Evolutionary conservation across 2,888 invertebrate genomes (phyloP).

Genomic region (Ophonus ardosiacus): DNA sequence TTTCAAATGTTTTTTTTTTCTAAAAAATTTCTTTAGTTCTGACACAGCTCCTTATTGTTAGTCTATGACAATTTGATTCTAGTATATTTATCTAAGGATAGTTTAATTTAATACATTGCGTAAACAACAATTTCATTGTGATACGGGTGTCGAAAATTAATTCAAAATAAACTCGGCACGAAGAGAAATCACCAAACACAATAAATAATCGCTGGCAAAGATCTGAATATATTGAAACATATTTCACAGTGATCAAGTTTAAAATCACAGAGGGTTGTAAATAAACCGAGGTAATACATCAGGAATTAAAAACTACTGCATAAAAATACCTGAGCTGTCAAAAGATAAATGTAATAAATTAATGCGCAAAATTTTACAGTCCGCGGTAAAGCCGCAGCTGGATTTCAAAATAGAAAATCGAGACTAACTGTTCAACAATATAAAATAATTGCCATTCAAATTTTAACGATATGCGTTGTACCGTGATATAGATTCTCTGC

Average conservation of each 20-base stretch:
- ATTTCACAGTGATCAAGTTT: conserved; percentile 33
- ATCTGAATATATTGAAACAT: conserved; percentile 5
- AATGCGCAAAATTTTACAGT: conserved; percentile 28
- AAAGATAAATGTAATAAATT: conserved; percentile 45
- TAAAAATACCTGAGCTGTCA: conserved; percentile 40
- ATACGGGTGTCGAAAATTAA: too few relatives aligned
- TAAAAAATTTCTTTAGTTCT: too few relatives aligned
- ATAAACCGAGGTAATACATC: conserved; percentile 25
- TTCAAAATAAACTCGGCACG: too few relatives aligned
- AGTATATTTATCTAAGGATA: too few relatives aligned
- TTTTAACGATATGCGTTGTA: conserved; percentile 49
- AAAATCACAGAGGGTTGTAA: conserved; percentile 14
- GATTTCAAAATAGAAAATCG: conserved; percentile 26
- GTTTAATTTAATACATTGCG: too few relatives aligned
- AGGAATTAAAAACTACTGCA: conserved; percentile 20
- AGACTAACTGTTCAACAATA: conserved; percentile 48
- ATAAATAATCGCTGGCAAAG: not conserved
- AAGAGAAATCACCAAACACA: not conserved
- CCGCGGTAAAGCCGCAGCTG: not conserved
- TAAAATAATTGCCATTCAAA: conserved; percentile 59
- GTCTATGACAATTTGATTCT: too few relatives aligned
- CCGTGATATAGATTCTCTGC: conserved; percentile 46
- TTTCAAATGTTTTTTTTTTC: too few relatives aligned
- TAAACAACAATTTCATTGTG: too few relatives aligned
- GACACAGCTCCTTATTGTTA: too few relatives aligned